A percentile compares a stretch with the other conserved stretches of the same genome.
These are phyloP conservation scores for Papilio helenus DNA, from an alignment of 1,140 invertebrate genomes.

Conservation along the genomic window DNA sequence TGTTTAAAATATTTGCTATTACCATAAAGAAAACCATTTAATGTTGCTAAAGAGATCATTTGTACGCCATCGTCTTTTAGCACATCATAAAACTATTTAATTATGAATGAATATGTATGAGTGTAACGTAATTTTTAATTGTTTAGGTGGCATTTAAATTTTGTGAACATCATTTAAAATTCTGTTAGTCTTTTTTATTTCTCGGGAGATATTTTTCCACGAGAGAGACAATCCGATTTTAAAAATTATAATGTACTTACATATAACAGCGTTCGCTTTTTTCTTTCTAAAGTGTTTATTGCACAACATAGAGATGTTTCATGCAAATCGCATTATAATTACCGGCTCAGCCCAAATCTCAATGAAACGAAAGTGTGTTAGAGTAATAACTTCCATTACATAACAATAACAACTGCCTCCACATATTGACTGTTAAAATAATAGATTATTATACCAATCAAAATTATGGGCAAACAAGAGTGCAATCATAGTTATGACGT, in stretches of 20 bases:
- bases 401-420: conserved; percentile 11
- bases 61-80: not conserved
- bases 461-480: not conserved
- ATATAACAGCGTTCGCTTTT: not conserved
- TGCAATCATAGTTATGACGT: not conserved
- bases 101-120: conserved; percentile 24
- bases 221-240: not conserved
- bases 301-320: conserved; percentile 39
- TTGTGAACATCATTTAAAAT: not conserved
- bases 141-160: conserved; percentile 14
- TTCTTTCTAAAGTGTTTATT: conserved; percentile 20
- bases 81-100: not conserved
- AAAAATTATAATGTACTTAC: conserved; percentile 21
- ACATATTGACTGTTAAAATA: conserved; percentile 14
- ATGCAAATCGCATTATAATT: conserved; percentile 56
- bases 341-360: conserved; percentile 43
- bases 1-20: not conserved
- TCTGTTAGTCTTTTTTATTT: not conserved
- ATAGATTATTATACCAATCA: conserved; percentile 1
- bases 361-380: conserved; percentile 48
- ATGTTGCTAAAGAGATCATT: not conserved
- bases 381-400: conserved; percentile 34
- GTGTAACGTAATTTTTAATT: conserved; percentile 7
- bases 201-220: not conserved
- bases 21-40: not conserved